Conservation (phyloP, 2,113 vertebrate genomes). For the Aegotheles bennettii region DNA sequence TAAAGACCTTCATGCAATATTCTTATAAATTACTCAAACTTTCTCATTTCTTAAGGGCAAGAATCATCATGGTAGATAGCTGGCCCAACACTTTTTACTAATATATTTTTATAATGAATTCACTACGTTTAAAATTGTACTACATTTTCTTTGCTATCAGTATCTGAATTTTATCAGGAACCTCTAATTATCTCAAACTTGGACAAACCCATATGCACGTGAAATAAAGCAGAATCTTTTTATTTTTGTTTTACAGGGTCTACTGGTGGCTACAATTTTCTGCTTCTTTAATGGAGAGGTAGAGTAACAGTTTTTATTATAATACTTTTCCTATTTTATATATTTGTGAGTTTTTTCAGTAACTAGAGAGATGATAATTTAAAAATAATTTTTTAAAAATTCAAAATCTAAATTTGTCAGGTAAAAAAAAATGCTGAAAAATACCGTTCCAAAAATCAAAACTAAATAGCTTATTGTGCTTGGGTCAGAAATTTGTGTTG, state of each 20-base stretch:
- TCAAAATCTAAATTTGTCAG: neutral
- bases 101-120: neutral
- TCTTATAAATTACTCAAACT: neutral
- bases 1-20: neutral
- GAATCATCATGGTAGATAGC: neutral
- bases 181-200: neutral
- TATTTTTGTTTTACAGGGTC: conserved; percentile 80
- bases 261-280: conserved; percentile 96
- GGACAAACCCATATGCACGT: neutral
- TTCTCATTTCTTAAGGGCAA: neutral
- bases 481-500: neutral
- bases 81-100: neutral
- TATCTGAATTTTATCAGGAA: neutral
- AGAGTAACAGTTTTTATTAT: conserved; percentile 30
- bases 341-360: neutral
- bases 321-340: neutral
- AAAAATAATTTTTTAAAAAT: neutral
- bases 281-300: conserved; percentile 99
- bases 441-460: neutral
- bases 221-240: neutral
- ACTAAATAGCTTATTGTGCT: neutral
- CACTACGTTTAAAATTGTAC: neutral
- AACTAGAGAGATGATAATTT: neutral
- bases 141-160: neutral
- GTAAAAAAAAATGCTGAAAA: neutral